phyloP scores from a whole-genome alignment of 1,140 invertebrate species.

The Chionoecetes opilio region DNA sequence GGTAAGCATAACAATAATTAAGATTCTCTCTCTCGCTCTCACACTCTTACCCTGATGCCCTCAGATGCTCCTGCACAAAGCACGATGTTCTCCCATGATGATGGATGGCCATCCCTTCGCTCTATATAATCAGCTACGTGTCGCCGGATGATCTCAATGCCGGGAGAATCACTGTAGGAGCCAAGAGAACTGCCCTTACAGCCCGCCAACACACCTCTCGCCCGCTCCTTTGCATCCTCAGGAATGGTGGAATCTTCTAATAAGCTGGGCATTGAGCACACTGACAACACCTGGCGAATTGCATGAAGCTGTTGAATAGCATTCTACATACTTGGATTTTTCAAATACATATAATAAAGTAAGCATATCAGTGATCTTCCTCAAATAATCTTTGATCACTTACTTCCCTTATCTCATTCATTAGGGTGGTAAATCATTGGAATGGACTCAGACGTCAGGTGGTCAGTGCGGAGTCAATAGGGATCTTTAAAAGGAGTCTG shows the following conservation, averaged over 20 bases:
- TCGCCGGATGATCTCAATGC: slow-evolving; percentile 94
- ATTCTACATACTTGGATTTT: no score
- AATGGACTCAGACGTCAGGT: no score
- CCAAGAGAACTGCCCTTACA: slow-evolving; percentile 94
- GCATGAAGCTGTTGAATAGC: no score
- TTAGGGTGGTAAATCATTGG: no score
- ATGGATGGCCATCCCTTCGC: slow-evolving; percentile 91
- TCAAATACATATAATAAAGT: no score
- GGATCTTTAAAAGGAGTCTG: no score
- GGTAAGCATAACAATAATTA: no score
- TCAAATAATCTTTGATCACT: no score
- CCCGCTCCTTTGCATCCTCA: slow-evolving; percentile 93
- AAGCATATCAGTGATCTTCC: no score
- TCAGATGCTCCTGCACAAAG: slow-evolving; percentile 96
- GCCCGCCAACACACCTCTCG: slow-evolving; percentile 89
- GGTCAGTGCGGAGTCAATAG: no score
- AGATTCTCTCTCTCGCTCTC: no score
- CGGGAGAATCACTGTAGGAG: slow-evolving; percentile 96
- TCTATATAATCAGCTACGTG: slow-evolving; percentile 96
- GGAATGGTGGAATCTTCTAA: slow-evolving; percentile 91
- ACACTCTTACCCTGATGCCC: slow-evolving; percentile 91
- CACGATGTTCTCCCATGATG: slow-evolving; percentile 92
- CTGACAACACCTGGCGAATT: slow-evolving; percentile 88
- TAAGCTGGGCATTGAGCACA: slow-evolving; percentile 91
- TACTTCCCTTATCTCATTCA: no score